Evolutionary conservation across 2,888 invertebrate genomes (phyloP), one percentile per base, ranked within the genome.

Genomic region (Drosophila neonasuta): DNA sequence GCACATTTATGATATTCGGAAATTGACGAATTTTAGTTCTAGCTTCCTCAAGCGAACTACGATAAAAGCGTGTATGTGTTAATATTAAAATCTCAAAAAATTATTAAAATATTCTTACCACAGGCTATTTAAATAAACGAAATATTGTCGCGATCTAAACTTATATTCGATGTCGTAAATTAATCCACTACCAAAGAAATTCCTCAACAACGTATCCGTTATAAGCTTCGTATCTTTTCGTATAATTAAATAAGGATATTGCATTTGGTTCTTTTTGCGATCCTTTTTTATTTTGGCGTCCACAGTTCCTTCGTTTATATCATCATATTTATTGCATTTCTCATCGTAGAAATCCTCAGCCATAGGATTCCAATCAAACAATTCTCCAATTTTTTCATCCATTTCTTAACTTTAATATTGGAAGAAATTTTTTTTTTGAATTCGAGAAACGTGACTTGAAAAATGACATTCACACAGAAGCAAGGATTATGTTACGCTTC

Each of bases 161-260:
- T 50, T 63, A 45, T 42, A 73, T 10, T 73, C 68, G 7, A 70
- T 48, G 8, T 61, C 15, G n/a, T 46, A 45, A 5, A 82, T 64
- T 9, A 65, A 30, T 0, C 8, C 29, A 0, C 24, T 36, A 1
- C 77, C 80, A 48, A 81, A 77, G 34, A 73, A 81, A 17, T 68
- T 70, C 10, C 17, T 39, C 0, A 82, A 15, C 13, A 66, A 6
- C 2, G 0, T 17, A 1, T 68, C 50, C 3, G 65, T 72, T 11
- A 74, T 67, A n/a, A 49, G 36, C 5, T 0, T 5, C 2, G 48
- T 49, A 1, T 42, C 51, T 39, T 75, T 75, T 17, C 52, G 68
- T 2, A 82, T 17, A 39, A 84, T 41, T 50, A 84, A 57, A 32
- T 69, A 79, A 4, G 84, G 79, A 24, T 58, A 73, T 39, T 79